Conservation (phyloP, 2,797 vertebrate species). For the Prionace glauca region DNA sequence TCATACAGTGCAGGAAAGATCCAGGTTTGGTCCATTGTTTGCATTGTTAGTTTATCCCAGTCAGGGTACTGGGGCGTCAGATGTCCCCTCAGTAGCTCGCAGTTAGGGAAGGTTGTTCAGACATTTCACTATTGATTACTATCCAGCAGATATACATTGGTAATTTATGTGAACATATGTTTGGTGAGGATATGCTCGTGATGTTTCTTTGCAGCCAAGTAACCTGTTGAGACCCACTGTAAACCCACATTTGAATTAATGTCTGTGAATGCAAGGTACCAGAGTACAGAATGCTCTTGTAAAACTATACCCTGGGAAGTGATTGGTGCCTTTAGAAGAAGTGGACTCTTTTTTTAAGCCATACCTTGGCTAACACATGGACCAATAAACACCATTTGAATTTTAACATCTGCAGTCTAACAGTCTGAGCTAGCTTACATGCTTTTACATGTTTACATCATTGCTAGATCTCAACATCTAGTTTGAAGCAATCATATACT, state of each 20-base stretch:
- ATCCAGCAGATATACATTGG: not conserved
- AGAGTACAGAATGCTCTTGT: not conserved
- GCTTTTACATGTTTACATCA: not conserved
- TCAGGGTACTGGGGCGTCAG: not conserved
- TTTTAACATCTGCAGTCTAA: no score
- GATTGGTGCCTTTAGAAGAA: not conserved
- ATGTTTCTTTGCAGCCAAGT: not conserved
- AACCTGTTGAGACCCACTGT: no score
- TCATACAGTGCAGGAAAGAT: not conserved
- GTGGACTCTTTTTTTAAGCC: not conserved
- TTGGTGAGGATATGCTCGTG: not conserved
- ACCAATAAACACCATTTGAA: no score
- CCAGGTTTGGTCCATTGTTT: not conserved
- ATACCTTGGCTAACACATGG: not conserved
- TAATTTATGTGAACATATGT: not conserved
- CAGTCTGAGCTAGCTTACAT: not conserved
- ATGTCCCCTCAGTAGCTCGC: not conserved
- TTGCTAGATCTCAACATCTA: not conserved
- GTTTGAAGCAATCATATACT: no score
- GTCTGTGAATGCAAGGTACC: not conserved
- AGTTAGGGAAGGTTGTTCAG: not conserved
- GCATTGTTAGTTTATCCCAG: not conserved
- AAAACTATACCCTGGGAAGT: not conserved
- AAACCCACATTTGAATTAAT: not conserved
- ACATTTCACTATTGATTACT: not conserved